phyloP scores from a whole-genome alignment of 2,888 invertebrate species.

The Elegia similella region DNA sequence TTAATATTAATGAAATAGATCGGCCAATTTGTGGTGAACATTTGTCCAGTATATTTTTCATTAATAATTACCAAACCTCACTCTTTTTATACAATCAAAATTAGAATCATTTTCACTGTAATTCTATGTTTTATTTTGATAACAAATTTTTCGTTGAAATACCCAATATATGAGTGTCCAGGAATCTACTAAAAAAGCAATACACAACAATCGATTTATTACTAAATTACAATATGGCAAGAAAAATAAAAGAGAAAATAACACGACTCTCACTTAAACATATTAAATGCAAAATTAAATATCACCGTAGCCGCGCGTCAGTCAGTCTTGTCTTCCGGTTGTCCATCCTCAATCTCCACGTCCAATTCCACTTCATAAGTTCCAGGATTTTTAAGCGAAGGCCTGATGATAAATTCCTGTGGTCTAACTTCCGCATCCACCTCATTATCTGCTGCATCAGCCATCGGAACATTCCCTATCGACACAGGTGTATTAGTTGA shows the following conservation, averaged over 20 bases:
- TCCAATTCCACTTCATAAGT: slow-evolving; percentile 70
- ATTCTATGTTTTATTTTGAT: no score
- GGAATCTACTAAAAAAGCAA: slow-evolving; percentile 27
- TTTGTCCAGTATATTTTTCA: no score
- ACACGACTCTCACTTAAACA: slow-evolving; percentile 26
- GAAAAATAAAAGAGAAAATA: slow-evolving; percentile 51
- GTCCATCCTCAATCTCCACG: slow-evolving; percentile 67
- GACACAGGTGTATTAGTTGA: not conserved
- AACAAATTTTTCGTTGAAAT: no score
- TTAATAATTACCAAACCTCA: no score
- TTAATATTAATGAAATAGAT: no score
- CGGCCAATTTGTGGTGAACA: no score
- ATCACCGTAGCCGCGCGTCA: slow-evolving; percentile 21
- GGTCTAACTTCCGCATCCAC: slow-evolving; percentile 67
- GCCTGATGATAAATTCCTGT: slow-evolving; percentile 62
- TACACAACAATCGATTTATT: slow-evolving; percentile 35
- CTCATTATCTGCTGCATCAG: slow-evolving; percentile 68
- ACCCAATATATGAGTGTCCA: not conserved
- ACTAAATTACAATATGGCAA: slow-evolving; percentile 63
- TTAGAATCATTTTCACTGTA: no score
- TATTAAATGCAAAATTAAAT: slow-evolving; percentile 42
- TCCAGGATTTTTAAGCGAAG: slow-evolving; percentile 64
- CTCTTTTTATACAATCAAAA: no score
- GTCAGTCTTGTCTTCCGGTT: slow-evolving; percentile 47
- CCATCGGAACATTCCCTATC: slow-evolving; percentile 34